Percentiles rank a stretch among this genome's conserved stretches.
Evolutionary conservation across 2,113 vertebrate species (phyloP).

Genomic region (Lepus timidus): DNA sequence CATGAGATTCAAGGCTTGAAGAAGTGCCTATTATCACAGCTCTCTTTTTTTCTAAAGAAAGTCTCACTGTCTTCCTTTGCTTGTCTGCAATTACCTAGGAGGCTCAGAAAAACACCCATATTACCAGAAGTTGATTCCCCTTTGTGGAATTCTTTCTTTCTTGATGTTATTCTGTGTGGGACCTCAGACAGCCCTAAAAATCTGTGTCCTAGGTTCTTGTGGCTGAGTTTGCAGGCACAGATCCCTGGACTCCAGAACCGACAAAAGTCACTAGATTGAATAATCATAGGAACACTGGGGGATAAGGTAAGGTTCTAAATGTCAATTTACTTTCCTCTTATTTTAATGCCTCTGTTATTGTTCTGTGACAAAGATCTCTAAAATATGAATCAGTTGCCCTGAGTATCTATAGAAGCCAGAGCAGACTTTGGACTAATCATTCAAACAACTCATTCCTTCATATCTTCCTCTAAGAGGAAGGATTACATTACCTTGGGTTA

Average conservation of each 20-base stretch:
- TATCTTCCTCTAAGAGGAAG: not conserved
- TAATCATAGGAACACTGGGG: conserved; percentile 68
- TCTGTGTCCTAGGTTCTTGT: conserved; percentile 67
- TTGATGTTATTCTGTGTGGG: conserved; percentile 14
- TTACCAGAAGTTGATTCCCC: conserved; percentile 43
- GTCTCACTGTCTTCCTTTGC: conserved; percentile 23
- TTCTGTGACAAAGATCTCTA: not conserved
- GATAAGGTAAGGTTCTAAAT: conserved; percentile 67
- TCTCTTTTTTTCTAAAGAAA: conserved; percentile 67
- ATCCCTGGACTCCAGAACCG: conserved; percentile 58
- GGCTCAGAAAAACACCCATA: conserved; percentile 57
- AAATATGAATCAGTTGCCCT: conserved; percentile 25
- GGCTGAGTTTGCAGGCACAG: conserved; percentile 69
- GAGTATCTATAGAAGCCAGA: not conserved
- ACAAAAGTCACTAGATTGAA: conserved; percentile 75
- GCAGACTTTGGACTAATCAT: not conserved
- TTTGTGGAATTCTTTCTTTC: conserved; percentile 58
- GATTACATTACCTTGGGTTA: not conserved
- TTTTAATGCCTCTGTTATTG: conserved; percentile 60
- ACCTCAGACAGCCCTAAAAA: conserved; percentile 64
- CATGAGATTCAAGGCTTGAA: conserved; percentile 80
- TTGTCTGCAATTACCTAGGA: conserved; percentile 62
- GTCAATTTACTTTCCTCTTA: conserved; percentile 68
- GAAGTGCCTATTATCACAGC: conserved; percentile 71
- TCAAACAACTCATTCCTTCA: not conserved